Conservation (phyloP, 2,797 vertebrate species). For the Sardinella longiceps region DNA sequence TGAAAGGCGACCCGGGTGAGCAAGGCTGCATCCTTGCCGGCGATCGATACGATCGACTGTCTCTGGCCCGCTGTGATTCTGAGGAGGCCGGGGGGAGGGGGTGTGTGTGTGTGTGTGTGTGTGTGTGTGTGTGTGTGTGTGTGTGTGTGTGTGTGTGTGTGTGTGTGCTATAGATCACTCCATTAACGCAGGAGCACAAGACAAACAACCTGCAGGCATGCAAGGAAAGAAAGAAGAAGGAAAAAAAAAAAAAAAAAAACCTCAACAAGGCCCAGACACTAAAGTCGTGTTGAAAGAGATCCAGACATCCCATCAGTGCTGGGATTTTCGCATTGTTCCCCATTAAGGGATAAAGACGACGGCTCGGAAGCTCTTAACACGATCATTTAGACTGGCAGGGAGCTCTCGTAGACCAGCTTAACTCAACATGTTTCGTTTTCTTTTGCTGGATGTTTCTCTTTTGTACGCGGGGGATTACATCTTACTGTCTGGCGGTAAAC, state of each 20-base stretch:
- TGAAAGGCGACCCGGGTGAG: background rate
- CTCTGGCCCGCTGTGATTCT: background rate
- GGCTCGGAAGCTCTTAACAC: background rate
- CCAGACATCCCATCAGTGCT: background rate
- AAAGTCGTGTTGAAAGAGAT: background rate
- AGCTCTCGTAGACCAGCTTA: background rate
- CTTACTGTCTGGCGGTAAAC: background rate
- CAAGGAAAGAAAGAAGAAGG: background rate
- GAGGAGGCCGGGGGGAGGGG: background rate
- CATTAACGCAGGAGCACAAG: conserved; percentile 6
- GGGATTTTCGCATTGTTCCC: background rate
- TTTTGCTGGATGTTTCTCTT: background rate
- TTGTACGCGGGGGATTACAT: background rate
- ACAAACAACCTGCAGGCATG: background rate
- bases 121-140: no score
- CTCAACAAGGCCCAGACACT: background rate
- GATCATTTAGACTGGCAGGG: background rate
- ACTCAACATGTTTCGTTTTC: background rate
- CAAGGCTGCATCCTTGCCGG: background rate
- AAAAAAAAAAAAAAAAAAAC: no score
- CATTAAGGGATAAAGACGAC: background rate
- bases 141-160: no score
- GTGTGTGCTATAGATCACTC: conserved; percentile 13
- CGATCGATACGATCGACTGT: background rate
- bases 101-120: no score